Evolutionary conservation across 2,113 vertebrate species (phyloP).

Genomic region (Oryzias javanicus): DNA sequence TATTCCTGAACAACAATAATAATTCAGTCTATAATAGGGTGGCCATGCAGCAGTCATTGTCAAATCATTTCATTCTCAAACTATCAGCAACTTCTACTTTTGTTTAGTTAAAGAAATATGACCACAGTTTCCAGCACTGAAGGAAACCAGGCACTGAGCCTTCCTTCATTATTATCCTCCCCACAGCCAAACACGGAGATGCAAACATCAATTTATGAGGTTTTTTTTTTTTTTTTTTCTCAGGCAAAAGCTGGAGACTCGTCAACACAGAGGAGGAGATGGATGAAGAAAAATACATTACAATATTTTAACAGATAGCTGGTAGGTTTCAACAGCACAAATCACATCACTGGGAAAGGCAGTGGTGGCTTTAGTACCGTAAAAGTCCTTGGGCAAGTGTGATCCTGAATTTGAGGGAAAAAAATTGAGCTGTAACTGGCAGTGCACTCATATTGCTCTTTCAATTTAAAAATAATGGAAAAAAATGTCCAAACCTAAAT

Average conservation of each 20-base stretch:
- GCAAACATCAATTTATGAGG: neutral
- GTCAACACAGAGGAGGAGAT: neutral
- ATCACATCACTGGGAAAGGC: neutral
- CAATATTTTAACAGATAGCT: neutral
- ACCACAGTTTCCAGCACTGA: neutral
- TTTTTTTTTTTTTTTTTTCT: neutral
- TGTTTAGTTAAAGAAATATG: neutral
- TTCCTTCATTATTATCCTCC: neutral
- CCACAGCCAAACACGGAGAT: neutral
- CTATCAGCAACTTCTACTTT: neutral
- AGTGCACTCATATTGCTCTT: no score
- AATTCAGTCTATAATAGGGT: no score
- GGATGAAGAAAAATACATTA: neutral
- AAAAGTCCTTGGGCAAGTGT: neutral
- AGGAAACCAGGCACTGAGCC: neutral
- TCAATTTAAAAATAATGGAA: no score
- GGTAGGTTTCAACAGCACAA: neutral
- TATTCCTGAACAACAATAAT: no score
- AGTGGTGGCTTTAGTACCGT: neutral
- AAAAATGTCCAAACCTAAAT: no score
- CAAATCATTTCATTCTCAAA: neutral
- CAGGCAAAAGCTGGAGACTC: neutral
- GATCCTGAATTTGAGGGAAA: neutral
- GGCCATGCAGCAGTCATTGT: no score
- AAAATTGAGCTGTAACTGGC: no score